Percentiles rank a stretch among this genome's conserved stretches.
phyloP scores from a whole-genome alignment of 2,888 invertebrate genomes.

The Nephrocerus scutellatus region DNA sequence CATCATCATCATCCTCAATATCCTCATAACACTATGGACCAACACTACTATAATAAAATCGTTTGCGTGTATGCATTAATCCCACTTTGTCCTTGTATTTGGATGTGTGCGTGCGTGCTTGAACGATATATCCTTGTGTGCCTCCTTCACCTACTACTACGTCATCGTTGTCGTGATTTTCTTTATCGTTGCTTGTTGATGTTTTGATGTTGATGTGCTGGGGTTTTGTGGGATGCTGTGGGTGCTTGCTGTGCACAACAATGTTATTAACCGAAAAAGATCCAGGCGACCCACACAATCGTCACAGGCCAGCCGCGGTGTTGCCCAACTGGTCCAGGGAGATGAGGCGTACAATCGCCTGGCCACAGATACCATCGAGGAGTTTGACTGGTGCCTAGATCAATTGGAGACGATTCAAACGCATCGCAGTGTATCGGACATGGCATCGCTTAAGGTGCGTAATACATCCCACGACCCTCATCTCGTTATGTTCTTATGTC shows the following conservation, averaged over 20 bases:
- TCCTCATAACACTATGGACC: no score
- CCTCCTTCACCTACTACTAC: no score
- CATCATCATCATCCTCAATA: no score
- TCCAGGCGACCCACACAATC: constrained; percentile 47
- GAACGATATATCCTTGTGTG: no score
- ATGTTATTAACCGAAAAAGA: constrained; percentile 43
- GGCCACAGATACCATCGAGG: constrained; percentile 94
- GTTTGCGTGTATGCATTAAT: no score
- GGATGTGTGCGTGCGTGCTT: no score
- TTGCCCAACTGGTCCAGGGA: constrained; percentile 42
- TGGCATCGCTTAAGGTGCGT: constrained; percentile 97
- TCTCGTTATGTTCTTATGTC: neutral
- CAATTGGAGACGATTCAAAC: constrained; percentile 99
- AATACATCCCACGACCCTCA: neutral
- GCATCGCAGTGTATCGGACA: constrained; percentile 97
- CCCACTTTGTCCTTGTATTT: no score
- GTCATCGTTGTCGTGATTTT: constrained; percentile 16
- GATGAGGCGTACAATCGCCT: constrained; percentile 91
- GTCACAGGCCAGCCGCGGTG: constrained; percentile 38
- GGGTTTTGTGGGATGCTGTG: no score
- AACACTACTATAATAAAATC: no score
- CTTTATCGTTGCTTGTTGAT: constrained; percentile 21
- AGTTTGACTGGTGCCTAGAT: constrained; percentile 99
- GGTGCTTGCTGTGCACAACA: no score
- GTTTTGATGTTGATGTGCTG: no score